Evolutionary conservation across 2,888 invertebrate species (phyloP), one percentile per base, ranked within the genome.

Genomic region (Serripes groenlandicus): DNA sequence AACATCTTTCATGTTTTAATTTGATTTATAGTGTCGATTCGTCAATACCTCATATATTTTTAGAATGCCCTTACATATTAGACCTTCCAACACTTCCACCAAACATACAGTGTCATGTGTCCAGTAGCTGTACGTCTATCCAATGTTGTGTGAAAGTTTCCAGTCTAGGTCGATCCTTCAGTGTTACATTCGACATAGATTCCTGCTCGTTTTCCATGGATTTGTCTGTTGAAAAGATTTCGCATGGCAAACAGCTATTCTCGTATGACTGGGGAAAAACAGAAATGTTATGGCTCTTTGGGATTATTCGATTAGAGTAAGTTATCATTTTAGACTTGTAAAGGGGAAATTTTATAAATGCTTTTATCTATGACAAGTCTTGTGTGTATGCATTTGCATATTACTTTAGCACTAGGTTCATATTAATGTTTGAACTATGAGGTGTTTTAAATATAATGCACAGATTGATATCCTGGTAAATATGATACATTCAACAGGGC

Each of bases 81-180:
- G 34, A 74, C 28, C 75, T 87, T 34, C 83, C 83, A 9, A 32
- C 56, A 15, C 77, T 89, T 11, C 86, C 89, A 9, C 23, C 64
- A 9, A 72, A 78, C 18, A 30, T 83, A 23, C 54, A 66, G 1
- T 89, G 89, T 58, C 78, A 78, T 70, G 28, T 88, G 9, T 72
- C 72, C 5, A 74, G 68, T 21, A 73, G 81, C 11, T 90, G 89
- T 69, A 86, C 88, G 0, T 54, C 70, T n/a, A 62, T 89, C 3
- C 85, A 88, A 58, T 89, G 88, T 37, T 89, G 89, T 75, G 54
- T 78, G n/a, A 37, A 64, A 34, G 75, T 78, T 5, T 49, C 75
- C 21, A 28, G 26, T 15, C 52, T 54, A 26, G 70, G 42, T 54
- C 60, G 70, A 49, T 54, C 74, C 15, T 82, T 69, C 28, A 70